phyloP scores from a whole-genome alignment of 2,797 vertebrate species.

The Heliangelus exortis region DNA sequence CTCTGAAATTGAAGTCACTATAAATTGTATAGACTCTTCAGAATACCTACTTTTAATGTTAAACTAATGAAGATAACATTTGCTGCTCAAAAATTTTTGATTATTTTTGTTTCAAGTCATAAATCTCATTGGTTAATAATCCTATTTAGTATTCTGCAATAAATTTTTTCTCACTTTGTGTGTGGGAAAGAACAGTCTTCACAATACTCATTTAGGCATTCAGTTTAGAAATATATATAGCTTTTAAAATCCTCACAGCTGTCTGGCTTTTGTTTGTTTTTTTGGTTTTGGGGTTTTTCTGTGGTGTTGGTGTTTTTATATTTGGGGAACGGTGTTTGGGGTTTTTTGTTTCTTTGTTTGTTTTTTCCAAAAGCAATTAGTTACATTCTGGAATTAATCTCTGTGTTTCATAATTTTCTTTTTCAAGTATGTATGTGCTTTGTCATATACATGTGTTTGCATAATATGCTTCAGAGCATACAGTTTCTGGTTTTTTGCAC shows the following conservation, averaged over 20 bases:
- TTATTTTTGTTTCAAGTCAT: not conserved
- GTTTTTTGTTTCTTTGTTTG: not conserved
- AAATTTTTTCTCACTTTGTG: fast-evolving
- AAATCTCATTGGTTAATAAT: not conserved
- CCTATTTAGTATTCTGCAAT: not conserved
- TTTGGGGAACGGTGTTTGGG: not conserved
- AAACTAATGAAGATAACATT: not conserved
- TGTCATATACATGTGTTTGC: not conserved
- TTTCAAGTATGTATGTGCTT: not conserved
- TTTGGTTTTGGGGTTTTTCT: not conserved
- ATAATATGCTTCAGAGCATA: not conserved
- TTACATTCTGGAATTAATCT: not conserved
- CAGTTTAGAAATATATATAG: not conserved
- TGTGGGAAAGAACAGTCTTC: not conserved
- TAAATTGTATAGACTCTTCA: not conserved
- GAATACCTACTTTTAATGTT: not conserved
- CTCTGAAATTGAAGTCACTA: not conserved
- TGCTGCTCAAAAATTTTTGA: not conserved
- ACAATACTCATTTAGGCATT: not conserved
- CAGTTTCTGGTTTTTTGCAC: not conserved
- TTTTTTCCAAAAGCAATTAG: not conserved
- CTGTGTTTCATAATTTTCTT: not conserved
- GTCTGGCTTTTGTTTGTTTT: not conserved
- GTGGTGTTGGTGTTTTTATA: not conserved
- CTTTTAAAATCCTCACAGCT: not conserved